Conservation (phyloP, 2,113 vertebrate genomes). For the Entomyzon cyanotis region DNA sequence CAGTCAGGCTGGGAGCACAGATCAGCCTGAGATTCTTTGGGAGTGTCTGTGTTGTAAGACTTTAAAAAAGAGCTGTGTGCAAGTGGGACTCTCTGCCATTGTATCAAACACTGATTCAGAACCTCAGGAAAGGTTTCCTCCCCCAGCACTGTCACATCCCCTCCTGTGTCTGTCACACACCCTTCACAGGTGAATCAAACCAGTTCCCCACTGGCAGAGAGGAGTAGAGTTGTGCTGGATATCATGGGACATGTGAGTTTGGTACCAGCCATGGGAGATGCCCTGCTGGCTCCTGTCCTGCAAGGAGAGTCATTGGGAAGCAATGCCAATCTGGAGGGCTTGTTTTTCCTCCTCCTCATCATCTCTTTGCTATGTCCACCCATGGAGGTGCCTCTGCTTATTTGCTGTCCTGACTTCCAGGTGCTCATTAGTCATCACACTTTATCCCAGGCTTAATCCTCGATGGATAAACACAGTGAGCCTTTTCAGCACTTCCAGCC, state of each 20-base stretch:
- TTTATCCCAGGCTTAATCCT: not conserved
- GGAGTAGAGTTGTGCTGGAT: not conserved
- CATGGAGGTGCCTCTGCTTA: not conserved
- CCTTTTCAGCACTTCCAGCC: not conserved
- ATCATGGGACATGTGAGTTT: not conserved
- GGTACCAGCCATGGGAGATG: not conserved
- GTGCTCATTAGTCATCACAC: not conserved
- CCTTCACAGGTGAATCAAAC: rapidly evolving
- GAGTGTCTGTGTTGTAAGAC: not conserved
- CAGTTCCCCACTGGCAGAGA: rapidly evolving
- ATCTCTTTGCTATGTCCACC: not conserved
- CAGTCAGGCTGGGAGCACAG: not conserved
- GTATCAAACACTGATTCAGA: not conserved
- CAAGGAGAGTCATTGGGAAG: not conserved
- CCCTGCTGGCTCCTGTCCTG: not conserved
- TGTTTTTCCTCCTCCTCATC: not conserved
- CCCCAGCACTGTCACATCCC: not conserved
- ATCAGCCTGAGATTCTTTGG: not conserved
- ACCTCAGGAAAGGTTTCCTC: not conserved
- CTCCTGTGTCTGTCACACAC: not conserved
- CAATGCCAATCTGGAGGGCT: not conserved
- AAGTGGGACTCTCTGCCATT: not conserved
- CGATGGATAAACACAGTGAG: not conserved
- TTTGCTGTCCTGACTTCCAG: not conserved
- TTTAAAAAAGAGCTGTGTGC: not conserved